Conservation (phyloP, 1,140 invertebrate species). For the Drosophila watanabei region DNA sequence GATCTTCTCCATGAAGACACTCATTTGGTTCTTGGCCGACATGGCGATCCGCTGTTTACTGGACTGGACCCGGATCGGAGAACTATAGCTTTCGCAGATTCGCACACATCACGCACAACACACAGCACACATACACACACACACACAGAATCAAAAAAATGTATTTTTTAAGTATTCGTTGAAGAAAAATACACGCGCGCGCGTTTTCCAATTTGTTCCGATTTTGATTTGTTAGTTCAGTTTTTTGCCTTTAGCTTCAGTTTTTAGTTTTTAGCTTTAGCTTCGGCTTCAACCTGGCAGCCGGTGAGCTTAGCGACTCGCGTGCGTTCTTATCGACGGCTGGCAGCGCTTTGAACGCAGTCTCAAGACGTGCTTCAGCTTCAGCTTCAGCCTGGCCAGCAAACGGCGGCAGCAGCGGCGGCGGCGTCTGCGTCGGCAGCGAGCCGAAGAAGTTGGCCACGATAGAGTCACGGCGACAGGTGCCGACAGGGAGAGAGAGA, state of each 20-base stretch:
- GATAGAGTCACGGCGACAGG: conserved; percentile 69
- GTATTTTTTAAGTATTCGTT: not conserved
- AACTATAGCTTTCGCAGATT: conserved; percentile 24
- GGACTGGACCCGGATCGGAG: conserved; percentile 2
- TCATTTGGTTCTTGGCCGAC: conserved; percentile 85
- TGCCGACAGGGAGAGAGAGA: conserved; percentile 38
- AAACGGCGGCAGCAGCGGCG: conserved; percentile 10
- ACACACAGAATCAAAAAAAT: conserved; percentile 10
- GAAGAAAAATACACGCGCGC: conserved; percentile 50
- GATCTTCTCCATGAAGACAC: conserved; percentile 84
- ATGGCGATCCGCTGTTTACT: conserved; percentile 36
- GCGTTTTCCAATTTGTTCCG: conserved; percentile 23
- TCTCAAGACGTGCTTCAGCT: conserved; percentile 64
- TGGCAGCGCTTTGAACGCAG: conserved; percentile 74
- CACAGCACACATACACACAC: conserved; percentile 1
- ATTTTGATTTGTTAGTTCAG: conserved; percentile 14
- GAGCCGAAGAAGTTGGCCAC: conserved; percentile 71
- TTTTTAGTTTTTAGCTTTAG: not conserved
- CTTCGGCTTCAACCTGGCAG: not conserved
- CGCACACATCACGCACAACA: conserved; percentile 36
- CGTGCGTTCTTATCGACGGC: conserved; percentile 80
- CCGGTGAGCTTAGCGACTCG: conserved; percentile 29
- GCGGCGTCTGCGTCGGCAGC: conserved; percentile 16
- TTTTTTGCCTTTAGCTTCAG: not conserved
- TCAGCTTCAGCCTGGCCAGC: conserved; percentile 26